phyloP scores from a whole-genome alignment of 2,113 vertebrate species.

The Diadophis punctatus region DNA sequence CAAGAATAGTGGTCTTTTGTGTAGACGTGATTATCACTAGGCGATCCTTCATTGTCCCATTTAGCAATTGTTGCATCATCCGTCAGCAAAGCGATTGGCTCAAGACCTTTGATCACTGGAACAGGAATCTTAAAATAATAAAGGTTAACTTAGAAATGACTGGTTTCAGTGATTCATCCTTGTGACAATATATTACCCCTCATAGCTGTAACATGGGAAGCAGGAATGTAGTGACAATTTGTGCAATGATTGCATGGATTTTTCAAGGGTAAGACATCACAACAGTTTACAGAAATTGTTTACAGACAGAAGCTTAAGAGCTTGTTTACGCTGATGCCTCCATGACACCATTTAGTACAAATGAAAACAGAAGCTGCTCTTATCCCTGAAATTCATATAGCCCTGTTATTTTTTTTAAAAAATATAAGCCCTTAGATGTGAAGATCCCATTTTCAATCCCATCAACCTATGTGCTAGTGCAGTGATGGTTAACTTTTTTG shows the following conservation, averaged over 20 bases:
- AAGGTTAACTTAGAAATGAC: constrained; percentile 48
- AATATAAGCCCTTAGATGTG: background rate
- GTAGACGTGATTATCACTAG: constrained; percentile 71
- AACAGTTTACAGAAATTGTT: background rate
- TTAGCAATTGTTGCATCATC: constrained; percentile 72
- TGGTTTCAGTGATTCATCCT: constrained; percentile 2
- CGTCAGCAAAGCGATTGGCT: constrained; percentile 69
- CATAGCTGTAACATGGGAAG: background rate
- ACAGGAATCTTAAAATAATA: constrained; percentile 61
- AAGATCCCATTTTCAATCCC: background rate
- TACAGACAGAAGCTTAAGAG: background rate
- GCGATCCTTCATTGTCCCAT: constrained; percentile 76
- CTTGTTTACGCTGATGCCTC: background rate
- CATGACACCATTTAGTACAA: background rate
- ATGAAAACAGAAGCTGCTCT: background rate
- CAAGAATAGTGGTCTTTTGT: constrained; percentile 72
- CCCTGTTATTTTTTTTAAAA: background rate
- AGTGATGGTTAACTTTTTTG: too few relatives aligned
- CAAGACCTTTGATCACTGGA: constrained; percentile 70
- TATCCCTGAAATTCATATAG: background rate
- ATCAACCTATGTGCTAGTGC: background rate
- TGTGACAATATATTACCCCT: background rate
- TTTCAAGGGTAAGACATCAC: background rate
- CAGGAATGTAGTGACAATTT: background rate
- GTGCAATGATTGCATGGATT: background rate